phyloP scores from a whole-genome alignment of 2,888 invertebrate genomes.

The Oligia latruncula region DNA sequence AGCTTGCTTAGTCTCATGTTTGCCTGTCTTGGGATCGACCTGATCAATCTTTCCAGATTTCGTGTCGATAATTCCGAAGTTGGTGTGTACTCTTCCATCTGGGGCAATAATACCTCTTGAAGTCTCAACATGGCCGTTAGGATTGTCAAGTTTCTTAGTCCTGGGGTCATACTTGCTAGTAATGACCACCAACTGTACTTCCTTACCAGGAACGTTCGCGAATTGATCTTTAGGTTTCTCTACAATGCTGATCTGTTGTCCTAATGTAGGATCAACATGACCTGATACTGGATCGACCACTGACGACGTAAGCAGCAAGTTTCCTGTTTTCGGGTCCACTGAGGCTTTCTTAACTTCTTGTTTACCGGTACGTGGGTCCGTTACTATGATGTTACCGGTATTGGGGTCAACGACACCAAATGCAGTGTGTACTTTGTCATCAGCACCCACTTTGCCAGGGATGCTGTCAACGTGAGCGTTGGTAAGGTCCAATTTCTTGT shows the following conservation, averaged over 20 bases:
- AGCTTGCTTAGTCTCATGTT: slow-evolving; percentile 89
- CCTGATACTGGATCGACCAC: slow-evolving; percentile 89
- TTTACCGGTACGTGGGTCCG: slow-evolving; percentile 90
- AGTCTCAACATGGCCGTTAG: slow-evolving; percentile 87
- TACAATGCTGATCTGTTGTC: slow-evolving; percentile 84
- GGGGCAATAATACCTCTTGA: slow-evolving; percentile 81
- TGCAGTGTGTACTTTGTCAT: slow-evolving; percentile 89
- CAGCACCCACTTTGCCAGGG: slow-evolving; percentile 77
- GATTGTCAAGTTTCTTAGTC: slow-evolving; percentile 87
- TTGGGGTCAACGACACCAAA: slow-evolving; percentile 89
- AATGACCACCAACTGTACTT: slow-evolving; percentile 84
- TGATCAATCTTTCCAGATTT: slow-evolving; percentile 89
- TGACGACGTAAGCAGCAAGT: slow-evolving; percentile 87
- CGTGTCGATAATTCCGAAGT: slow-evolving; percentile 87
- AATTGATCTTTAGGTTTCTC: slow-evolving; percentile 77
- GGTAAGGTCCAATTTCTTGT: slow-evolving; percentile 83
- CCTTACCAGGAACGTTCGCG: slow-evolving; percentile 80
- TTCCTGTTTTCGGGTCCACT: slow-evolving; percentile 91
- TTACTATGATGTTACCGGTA: slow-evolving; percentile 88
- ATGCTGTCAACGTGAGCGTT: slow-evolving; percentile 82
- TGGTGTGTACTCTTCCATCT: slow-evolving; percentile 87
- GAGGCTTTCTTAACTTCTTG: slow-evolving; percentile 91
- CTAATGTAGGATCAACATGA: slow-evolving; percentile 87
- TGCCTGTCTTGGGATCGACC: slow-evolving; percentile 88
- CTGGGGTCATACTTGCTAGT: slow-evolving; percentile 90